A percentile compares a stretch with the other conserved stretches of the same genome.
Conservation (phyloP, 2,113 vertebrate species). For the Barnardius zonarius region DNA sequence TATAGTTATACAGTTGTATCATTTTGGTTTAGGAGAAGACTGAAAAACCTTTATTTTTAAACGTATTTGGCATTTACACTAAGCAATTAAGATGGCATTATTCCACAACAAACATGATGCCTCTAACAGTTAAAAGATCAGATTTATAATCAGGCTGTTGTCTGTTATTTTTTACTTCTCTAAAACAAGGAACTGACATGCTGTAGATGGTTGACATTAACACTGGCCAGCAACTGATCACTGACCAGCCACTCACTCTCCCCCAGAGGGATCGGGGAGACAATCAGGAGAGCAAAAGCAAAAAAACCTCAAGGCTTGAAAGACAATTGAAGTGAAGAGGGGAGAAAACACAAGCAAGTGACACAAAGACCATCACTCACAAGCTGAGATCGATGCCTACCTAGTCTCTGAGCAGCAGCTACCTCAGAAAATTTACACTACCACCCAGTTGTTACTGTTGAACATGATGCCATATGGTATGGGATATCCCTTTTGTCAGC, state of each 20-base stretch:
- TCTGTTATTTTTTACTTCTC: neutral
- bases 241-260: neutral
- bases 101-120: neutral
- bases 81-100: neutral
- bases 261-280: rapidly evolving
- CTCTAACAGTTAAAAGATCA: neutral
- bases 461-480: neutral
- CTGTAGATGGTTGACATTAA: neutral
- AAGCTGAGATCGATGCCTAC: rapidly evolving
- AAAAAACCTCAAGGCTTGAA: neutral
- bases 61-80: neutral
- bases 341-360: neutral
- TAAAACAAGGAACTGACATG: neutral
- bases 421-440: neutral
- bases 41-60: neutral
- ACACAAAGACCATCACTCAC: neutral
- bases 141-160: neutral
- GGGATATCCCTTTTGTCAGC: neutral
- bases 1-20: neutral
- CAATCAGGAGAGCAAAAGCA: neutral
- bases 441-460: neutral
- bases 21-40: neutral
- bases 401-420: neutral
- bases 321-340: neutral
- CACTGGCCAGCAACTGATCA: neutral